Evolutionary conservation across 1,140 invertebrate species (phyloP), one percentile per base, ranked within the genome.

Genomic region (Drosophila serrata): DNA sequence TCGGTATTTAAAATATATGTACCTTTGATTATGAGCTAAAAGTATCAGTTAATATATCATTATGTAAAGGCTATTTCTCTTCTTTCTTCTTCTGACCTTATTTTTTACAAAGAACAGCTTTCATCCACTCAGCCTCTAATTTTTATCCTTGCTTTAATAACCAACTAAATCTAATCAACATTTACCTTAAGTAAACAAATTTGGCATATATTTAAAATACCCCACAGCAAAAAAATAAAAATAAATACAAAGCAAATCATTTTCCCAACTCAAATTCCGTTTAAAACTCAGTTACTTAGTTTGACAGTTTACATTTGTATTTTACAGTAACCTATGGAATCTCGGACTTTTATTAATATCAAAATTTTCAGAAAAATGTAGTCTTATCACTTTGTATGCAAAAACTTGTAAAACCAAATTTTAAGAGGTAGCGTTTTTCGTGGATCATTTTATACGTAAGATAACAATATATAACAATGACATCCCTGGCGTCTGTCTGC

Each of bases 401-500:
- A 13, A 22, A 45, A 22, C 19, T 45, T n/a, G 37, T 39, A 39
- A 6, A 22, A 13, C 12, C 7, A 45, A 45, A 22, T 24, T 24
- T 9, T 6, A 19, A 43, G 4, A 1, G 39, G 3, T 42, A 2
- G 15, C 7, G 15, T 0, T 22, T 5, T 33, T 51, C 12, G n/a
- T 6, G n/a, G 3, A 11, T 19, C 6, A 13, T 56, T n/a, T 15
- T 4, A 53, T 33, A 6, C 19, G 22, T 17, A 24, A n/a, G 4
- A 17, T 17, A 13, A 1, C 7, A 1, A 6, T 51, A 6, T 9
- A n/a, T 4, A n/a, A 40, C 1, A 13, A 63, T 68, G 64, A 64
- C 64, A 15, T 17, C 12, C 15, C 6, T 49, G 7, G 8, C 12
- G 12, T 51, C 59, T n/a, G 64, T 68, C n/a, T 49, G 45, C 35